A percentile compares a stretch with the other conserved stretches of the same genome.
Conservation (phyloP, 2,888 invertebrate genomes). For the Apantesis nais region DNA sequence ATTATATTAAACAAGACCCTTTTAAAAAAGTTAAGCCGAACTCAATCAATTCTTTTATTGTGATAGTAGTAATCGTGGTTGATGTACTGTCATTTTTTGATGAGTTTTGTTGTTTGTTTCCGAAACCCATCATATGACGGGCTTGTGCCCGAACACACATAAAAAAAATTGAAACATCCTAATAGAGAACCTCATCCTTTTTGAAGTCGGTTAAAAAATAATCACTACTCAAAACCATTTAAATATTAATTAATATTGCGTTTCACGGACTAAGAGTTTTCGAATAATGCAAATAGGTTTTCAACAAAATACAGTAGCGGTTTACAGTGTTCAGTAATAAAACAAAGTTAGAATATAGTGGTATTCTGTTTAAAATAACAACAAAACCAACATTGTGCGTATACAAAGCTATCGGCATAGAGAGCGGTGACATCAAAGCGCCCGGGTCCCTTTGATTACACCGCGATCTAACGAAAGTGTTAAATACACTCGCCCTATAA, state of each 20-base stretch:
- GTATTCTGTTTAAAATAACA: slow-evolving; percentile 10
- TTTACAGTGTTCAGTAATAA: neutral
- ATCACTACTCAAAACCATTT: neutral
- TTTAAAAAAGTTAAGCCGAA: too few species aligned
- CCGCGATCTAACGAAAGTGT: slow-evolving; percentile 48
- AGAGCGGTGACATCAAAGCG: slow-evolving; percentile 54
- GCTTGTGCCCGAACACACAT: too few species aligned
- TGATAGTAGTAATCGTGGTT: too few species aligned
- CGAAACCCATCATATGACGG: too few species aligned
- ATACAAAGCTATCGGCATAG: slow-evolving; percentile 24
- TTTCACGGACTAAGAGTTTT: neutral
- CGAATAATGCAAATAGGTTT: neutral
- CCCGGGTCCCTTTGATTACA: slow-evolving; percentile 49
- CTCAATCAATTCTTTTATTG: too few species aligned
- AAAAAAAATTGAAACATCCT: too few species aligned
- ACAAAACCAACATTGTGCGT: neutral
- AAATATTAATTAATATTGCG: neutral
- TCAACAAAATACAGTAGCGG: neutral
- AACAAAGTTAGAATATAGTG: neutral
- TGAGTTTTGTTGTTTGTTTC: too few species aligned
- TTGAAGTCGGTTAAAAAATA: too few species aligned
- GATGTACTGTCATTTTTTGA: too few species aligned
- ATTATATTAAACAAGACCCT: too few species aligned
- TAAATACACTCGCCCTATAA: slow-evolving; percentile 37
- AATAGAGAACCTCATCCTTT: too few species aligned